phyloP scores from a whole-genome alignment of 2,797 vertebrate genomes.

The Macropus fuliginosus region DNA sequence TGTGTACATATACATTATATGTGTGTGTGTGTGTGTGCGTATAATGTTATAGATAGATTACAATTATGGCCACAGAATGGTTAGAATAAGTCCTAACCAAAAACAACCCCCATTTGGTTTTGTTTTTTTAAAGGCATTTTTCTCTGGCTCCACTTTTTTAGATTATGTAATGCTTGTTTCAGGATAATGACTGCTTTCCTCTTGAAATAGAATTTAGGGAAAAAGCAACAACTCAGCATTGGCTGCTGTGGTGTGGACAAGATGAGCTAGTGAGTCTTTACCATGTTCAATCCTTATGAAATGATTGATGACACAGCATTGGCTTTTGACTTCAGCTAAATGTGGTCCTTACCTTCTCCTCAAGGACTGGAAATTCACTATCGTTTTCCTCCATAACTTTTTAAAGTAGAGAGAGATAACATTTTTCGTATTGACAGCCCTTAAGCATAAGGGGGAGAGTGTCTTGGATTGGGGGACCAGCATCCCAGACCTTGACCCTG shows the following conservation, averaged over 20 bases:
- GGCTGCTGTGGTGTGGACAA: conserved; percentile 69
- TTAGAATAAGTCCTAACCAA: conserved; percentile 67
- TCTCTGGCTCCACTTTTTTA: conserved; percentile 66
- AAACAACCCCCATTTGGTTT: conserved; percentile 17
- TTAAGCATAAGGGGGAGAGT: conserved; percentile 60
- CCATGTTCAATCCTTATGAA: conserved; percentile 75
- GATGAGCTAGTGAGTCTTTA: conserved; percentile 74
- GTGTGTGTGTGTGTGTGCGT: accelerated
- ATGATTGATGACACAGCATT: conserved; percentile 70
- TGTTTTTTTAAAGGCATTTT: conserved; percentile 71
- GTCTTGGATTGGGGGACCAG: neutral
- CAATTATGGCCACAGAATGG: conserved; percentile 12
- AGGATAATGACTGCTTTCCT: conserved; percentile 64
- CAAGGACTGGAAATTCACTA: conserved; percentile 41
- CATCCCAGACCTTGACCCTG: neutral
- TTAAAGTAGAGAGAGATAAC: conserved; percentile 37
- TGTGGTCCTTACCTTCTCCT: conserved; percentile 72
- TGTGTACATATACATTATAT: conserved; percentile 2
- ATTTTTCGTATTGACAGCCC: conserved; percentile 62
- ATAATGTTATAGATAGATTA: conserved; percentile 47
- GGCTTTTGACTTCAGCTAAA: conserved; percentile 70
- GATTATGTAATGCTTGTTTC: conserved; percentile 65
- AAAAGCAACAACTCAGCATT: conserved; percentile 43
- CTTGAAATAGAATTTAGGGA: conserved; percentile 71
- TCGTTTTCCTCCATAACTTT: conserved; percentile 55